Base-by-base conservation (phyloP, 1,140 invertebrate species). In the Condylostylus longicornis region DNA sequence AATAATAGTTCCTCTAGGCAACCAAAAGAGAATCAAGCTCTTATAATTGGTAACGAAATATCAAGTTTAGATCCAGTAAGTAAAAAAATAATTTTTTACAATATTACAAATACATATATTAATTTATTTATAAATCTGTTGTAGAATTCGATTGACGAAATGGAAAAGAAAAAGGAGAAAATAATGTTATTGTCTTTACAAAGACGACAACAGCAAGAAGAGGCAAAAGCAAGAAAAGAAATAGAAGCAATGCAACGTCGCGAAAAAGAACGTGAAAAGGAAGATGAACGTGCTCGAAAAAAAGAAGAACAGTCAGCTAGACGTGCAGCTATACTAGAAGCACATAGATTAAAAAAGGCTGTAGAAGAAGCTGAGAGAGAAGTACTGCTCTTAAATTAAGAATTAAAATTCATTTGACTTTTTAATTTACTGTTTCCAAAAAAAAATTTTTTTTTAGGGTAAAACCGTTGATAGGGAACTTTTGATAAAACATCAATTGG, bases 341-440 rank as follows among this genome's bases (percentile, higher is more conserved):
- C 91, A 58, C 88, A 97, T 65, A 87, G 90, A 64, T 71, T 94
- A 46, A 89, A 94, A 53, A 97, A 97, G 65, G 82, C 83, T 28
- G 77, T 85, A 37, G 85, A 91, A 62, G 87, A 93, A 67, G 82
- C 83, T 28, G 84, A 91, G 54, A 69, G 82, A 66, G 84, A 89
- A 69, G 84, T 85, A 54, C n/a, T 37, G 23, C 31, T 36, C 42
- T 39, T 12, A 25, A 25, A 25, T 12, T 8, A 25, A 7, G 7
- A 25, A 25, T 25, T 8, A 25, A 25, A 25, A 25, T 25, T 25
- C 7, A 8, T n/a, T n/a, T n/a, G n/a, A n/a, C n/a, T n/a, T n/a
- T n/a, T n/a, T n/a, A n/a, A n/a, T n/a, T n/a, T n/a, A n/a, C n/a
- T n/a, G n/a, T n/a, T n/a, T n/a, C n/a, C n/a, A n/a, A n/a, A n/a